A percentile compares a stretch with the other conserved stretches of the same genome.
Conservation (phyloP, 2,113 vertebrate genomes). For the Vulpes vulpes region DNA sequence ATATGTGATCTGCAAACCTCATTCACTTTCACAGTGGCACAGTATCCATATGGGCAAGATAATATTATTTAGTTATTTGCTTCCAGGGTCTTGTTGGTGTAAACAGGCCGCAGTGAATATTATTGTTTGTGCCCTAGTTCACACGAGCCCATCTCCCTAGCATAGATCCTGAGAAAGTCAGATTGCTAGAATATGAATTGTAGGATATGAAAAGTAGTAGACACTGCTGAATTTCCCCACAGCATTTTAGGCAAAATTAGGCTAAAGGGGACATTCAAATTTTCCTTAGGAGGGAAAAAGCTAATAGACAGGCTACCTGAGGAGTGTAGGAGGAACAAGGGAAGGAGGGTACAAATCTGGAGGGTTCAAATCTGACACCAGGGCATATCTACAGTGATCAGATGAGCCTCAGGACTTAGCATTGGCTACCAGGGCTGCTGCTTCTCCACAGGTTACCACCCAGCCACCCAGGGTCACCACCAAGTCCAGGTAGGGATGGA, state of each 20-base stretch:
- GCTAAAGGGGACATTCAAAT: not conserved
- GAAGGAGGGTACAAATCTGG: not conserved
- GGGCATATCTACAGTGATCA: no score
- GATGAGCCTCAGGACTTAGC: not conserved
- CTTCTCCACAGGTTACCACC: not conserved
- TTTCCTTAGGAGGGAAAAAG: not conserved
- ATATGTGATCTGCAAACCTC: not conserved
- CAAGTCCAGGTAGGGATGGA: not conserved
- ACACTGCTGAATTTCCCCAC: not conserved
- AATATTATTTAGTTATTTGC: not conserved
- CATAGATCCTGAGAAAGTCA: not conserved
- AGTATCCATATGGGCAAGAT: no score
- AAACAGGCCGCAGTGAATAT: not conserved
- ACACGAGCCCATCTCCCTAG: not conserved
- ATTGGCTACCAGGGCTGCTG: not conserved
- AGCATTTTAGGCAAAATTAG: not conserved
- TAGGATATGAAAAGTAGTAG: not conserved
- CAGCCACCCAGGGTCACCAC: not conserved
- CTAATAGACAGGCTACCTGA: not conserved
- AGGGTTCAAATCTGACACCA: not conserved
- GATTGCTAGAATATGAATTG: not conserved
- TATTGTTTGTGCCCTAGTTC: fast-evolving
- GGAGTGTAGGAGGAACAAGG: not conserved
- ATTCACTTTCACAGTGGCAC: not conserved
- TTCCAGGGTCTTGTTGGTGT: not conserved